phyloP scores from a whole-genome alignment of 2,888 invertebrate genomes.

The Listrodromus nycthemerus region DNA sequence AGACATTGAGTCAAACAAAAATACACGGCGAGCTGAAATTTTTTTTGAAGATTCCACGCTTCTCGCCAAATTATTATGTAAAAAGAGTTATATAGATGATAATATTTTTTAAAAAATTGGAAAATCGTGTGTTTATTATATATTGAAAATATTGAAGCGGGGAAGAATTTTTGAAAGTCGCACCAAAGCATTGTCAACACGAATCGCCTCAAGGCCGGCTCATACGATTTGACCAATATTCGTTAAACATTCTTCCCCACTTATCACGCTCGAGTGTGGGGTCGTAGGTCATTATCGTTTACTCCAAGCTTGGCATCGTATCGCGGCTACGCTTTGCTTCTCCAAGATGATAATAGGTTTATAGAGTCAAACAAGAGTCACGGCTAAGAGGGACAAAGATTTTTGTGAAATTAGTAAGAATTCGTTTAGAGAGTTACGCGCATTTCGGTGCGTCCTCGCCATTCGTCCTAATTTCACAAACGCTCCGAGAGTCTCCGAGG shows the following conservation, averaged over 20 bases:
- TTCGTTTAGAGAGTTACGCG: background rate
- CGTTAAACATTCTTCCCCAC: background rate
- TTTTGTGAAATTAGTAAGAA: background rate
- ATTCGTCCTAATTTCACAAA: background rate
- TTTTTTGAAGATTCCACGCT: too few species aligned
- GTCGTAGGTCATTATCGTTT: constrained; percentile 33
- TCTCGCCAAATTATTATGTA: too few species aligned
- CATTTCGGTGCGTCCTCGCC: background rate
- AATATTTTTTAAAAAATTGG: too few species aligned
- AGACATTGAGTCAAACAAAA: background rate
- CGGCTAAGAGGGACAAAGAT: background rate
- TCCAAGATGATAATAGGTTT: background rate
- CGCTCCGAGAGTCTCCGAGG: background rate
- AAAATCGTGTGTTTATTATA: too few species aligned
- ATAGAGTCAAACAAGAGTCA: background rate
- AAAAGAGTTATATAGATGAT: too few species aligned
- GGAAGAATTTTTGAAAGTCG: too few species aligned
- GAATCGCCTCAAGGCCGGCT: background rate
- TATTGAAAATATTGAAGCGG: too few species aligned
- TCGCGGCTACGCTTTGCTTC: background rate
- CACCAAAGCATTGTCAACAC: background rate
- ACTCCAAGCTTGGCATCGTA: background rate
- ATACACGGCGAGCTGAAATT: background rate
- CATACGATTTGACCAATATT: constrained; percentile 10
- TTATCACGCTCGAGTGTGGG: constrained; percentile 7